Evolutionary conservation across 2,113 vertebrate species (phyloP).

Genomic region (Lasiurus cinereus): DNA sequence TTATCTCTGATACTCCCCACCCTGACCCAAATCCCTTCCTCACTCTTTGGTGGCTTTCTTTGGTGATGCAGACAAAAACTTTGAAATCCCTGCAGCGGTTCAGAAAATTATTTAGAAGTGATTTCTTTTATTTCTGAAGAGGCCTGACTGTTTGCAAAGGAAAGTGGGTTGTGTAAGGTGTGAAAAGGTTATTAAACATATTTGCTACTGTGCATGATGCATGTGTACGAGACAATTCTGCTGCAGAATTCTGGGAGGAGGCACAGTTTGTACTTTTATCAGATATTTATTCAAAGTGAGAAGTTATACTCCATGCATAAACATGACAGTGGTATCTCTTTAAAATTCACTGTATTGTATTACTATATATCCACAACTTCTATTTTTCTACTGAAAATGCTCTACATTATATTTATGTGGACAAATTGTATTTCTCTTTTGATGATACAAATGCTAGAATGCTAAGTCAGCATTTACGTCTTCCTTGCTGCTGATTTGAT

Average conservation of each 20-base stretch:
- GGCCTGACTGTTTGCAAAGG: slow-evolving; percentile 20
- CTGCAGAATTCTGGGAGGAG: neutral
- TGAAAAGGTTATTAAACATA: slow-evolving; percentile 19
- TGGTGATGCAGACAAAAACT: neutral
- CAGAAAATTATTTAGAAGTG: slow-evolving; percentile 24
- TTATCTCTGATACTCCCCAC: neutral
- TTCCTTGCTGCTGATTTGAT: too few species aligned
- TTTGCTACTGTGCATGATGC: neutral
- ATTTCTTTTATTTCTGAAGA: slow-evolving; percentile 22
- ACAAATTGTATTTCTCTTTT: slow-evolving; percentile 35
- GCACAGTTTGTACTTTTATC: neutral
- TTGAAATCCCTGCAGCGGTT: slow-evolving; percentile 45
- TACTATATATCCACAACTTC: neutral
- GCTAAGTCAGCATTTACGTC: neutral
- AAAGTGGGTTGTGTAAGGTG: neutral
- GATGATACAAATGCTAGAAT: neutral
- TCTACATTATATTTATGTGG: neutral
- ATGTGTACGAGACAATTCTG: neutral
- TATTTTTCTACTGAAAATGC: slow-evolving; percentile 35
- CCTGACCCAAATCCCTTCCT: neutral
- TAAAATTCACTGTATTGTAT: slow-evolving; percentile 31
- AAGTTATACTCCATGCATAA: neutral
- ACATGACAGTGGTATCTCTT: neutral
- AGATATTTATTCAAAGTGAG: neutral
- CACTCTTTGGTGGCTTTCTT: neutral